Evolutionary conservation across 2,888 invertebrate species (phyloP).

Genomic region (Drosophila maculinotata): DNA sequence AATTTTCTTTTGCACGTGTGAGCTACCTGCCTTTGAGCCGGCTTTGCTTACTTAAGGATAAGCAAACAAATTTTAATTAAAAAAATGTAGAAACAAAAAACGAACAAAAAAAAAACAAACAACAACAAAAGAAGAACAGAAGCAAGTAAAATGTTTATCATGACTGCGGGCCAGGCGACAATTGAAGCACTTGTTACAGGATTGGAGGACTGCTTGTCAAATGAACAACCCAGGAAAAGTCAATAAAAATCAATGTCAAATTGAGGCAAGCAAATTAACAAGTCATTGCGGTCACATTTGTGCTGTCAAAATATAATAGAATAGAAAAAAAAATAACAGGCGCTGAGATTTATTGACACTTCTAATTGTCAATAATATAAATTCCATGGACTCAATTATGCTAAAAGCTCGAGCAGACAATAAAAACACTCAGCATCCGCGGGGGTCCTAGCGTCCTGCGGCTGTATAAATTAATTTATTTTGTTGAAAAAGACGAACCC

Average conservation of each 20-base stretch:
- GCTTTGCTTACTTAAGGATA: conserved; percentile 32
- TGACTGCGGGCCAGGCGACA: conserved; percentile 31
- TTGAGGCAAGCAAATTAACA: conserved; percentile 53
- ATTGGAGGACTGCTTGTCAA: conserved; percentile 6
- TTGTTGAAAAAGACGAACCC: conserved; percentile 26
- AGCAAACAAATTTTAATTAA: conserved; percentile 46
- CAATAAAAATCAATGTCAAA: conserved; percentile 58
- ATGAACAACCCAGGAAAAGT: conserved; percentile 17
- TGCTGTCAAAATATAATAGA: conserved; percentile 26
- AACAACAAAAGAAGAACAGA: conserved; percentile 16
- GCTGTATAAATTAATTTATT: conserved; percentile 66
- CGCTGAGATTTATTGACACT: conserved; percentile 68
- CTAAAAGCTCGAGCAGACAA: conserved; percentile 62
- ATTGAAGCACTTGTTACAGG: neutral
- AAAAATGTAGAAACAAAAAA: conserved; percentile 35
- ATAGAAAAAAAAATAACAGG: conserved; percentile 17
- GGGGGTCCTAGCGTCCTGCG: conserved; percentile 33
- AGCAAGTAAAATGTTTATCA: conserved; percentile 30
- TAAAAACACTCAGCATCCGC: conserved; percentile 52
- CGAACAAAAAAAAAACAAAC: conserved; percentile 15
- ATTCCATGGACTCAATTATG: conserved; percentile 66
- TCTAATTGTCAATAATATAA: conserved; percentile 70
- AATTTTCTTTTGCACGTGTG: conserved; percentile 46
- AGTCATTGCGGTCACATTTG: conserved; percentile 62
- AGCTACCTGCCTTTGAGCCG: conserved; percentile 32